A percentile compares a stretch with the other conserved stretches of the same genome.
Conservation (phyloP, 2,888 invertebrate genomes). For the Ophion costatus region DNA sequence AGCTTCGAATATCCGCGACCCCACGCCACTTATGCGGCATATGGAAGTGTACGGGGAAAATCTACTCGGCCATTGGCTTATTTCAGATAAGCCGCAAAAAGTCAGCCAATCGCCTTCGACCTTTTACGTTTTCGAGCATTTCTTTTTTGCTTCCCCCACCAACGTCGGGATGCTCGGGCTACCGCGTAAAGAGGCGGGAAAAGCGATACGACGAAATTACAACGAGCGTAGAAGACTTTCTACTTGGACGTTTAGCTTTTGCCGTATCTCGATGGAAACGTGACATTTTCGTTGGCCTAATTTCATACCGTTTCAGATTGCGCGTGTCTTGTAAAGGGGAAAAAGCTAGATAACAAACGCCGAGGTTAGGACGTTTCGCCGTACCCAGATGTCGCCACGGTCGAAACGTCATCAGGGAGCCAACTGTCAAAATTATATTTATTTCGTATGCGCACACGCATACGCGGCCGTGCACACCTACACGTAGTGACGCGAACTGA, state of each 20-base stretch:
- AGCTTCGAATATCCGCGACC: slow-evolving; percentile 86
- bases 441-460: slow-evolving; percentile 34
- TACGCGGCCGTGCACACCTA: not conserved
- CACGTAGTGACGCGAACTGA: not conserved
- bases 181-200: slow-evolving; percentile 77
- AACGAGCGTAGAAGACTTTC: not conserved
- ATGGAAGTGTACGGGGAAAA: slow-evolving; percentile 84
- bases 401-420: slow-evolving; percentile 53
- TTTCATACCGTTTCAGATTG: slow-evolving; percentile 1
- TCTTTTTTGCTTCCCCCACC: slow-evolving; percentile 83
- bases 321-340: not conserved
- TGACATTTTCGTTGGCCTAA: slow-evolving; percentile 3
- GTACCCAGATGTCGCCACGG: slow-evolving; percentile 71
- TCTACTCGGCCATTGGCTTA: slow-evolving; percentile 84
- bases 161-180: slow-evolving; percentile 70
- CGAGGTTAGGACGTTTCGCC: slow-evolving; percentile 70
- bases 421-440: slow-evolving; percentile 57
- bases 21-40: slow-evolving; percentile 88
- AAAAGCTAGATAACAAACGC: slow-evolving; percentile 55
- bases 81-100: slow-evolving; percentile 87
- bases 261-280: not conserved
- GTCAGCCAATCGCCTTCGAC: slow-evolving; percentile 84
- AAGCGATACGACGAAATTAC: slow-evolving; percentile 60
- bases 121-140: slow-evolving; percentile 85
- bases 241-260: not conserved